Evolutionary conservation across 2,797 vertebrate genomes (phyloP), one percentile per base, ranked within the genome.

Genomic region (Pygocentrus nattereri): DNA sequence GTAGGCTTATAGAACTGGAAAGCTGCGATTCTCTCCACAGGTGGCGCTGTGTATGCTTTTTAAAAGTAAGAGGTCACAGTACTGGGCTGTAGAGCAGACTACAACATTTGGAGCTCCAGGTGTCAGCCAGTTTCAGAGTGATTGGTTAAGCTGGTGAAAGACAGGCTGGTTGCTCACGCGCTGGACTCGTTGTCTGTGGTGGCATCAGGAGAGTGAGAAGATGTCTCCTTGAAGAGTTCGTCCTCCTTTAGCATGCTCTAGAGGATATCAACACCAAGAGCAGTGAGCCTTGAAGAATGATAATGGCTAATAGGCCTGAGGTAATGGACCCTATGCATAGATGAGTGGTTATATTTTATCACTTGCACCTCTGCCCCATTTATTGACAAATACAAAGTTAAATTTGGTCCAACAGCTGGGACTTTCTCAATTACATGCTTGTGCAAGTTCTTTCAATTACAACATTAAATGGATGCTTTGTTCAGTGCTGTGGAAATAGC

Each of bases 201-300:
- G 81, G 90, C 87, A 67, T 95, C 95, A 0, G 93, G 91, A 12
- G 95, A 95, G 69, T 87, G 59, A 27, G 91, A 87, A 0, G 93
- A 90, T 54, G 94, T 89, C 82, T 97, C 96, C 62, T 74, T 94
- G 82, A 97, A 97, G 87, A 98, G 94, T 80, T 95, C 95, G 0
- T 98, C 98, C 25, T 98, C 97, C 86, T 97, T 97, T 81, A 99
- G 82, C 97, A 98, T 99, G 92, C 96, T 97, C 98, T 99, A 87
- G 25, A 92, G 83, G 70, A 19, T 70, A 82, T 1, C 25, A 73
- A 31, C 59, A 30, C 15, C 21, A 41, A 41, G 15, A 78, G 2
- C 6, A 11, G 15, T 21, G 47, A 18, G 61, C 13, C 12, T 15
- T 30, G 4, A 30, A 61, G 13, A 15, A 30, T 58, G n/a, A 2